A percentile compares a stretch with the other conserved stretches of the same genome.
Conservation (phyloP, 2,797 vertebrate genomes). For the Argya squamiceps region DNA sequence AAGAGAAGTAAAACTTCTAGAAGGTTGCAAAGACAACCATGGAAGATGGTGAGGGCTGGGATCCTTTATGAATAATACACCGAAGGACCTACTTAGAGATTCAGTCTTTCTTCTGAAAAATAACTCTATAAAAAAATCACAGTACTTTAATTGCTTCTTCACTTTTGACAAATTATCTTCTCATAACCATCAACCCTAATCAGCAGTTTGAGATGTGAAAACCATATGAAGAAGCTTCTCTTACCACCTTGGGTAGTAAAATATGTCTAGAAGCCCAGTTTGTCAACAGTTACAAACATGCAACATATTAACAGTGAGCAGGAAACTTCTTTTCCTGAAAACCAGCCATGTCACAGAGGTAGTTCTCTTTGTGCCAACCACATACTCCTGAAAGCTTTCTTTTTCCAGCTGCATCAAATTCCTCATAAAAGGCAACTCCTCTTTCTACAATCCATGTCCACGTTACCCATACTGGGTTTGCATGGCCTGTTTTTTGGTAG, state of each 20-base stretch:
- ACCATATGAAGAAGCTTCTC: neutral
- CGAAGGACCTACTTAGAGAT: neutral
- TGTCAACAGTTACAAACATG: neutral
- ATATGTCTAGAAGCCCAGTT: neutral
- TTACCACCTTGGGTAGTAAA: neutral
- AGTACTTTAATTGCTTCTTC: neutral
- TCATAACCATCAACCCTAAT: neutral
- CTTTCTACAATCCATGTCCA: neutral
- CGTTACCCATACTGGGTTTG: accelerated
- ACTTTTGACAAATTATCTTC: neutral
- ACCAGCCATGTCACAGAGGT: neutral
- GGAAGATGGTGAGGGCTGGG: neutral
- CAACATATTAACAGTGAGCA: neutral
- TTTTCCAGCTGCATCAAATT: neutral
- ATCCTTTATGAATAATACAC: neutral
- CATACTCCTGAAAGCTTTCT: neutral
- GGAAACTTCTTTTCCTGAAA: neutral
- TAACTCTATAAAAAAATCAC: neutral
- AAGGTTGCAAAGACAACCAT: neutral
- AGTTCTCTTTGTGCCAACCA: neutral
- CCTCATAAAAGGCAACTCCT: neutral
- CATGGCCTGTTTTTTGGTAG: no score
- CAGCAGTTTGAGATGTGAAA: neutral
- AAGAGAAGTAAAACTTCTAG: neutral
- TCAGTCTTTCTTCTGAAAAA: neutral